Base-by-base conservation (phyloP, 2,888 invertebrate species). In the Latrodectus hesperus region DNA sequence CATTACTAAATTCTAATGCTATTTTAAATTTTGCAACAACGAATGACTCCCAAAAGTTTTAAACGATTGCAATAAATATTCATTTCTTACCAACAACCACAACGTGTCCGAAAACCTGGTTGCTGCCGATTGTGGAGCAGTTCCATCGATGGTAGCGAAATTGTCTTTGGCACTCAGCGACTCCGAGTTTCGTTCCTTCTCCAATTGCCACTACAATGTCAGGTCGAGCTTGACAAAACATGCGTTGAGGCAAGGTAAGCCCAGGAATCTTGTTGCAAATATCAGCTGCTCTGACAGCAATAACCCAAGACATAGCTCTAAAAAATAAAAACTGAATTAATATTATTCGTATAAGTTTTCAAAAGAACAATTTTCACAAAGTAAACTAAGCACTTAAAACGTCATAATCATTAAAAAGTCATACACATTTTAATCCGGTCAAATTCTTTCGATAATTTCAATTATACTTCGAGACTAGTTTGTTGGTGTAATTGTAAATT, bases 111-210 rank as follows among this genome's bases (percentile, higher is more conserved):
- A 98, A 96, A 0, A 97, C 97, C 0, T 96, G 95, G 17, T 95
- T 95, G 91, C 95, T 95, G 90, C 96, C 96, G 89, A 96, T 95
- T 89, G 96, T 95, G 16, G 97, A 95, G 93, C 98, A 98, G 93
- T 98, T 98, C 98, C 98, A 98, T 71, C 97, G 94, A 91, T 96
- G 95, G 86, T 94, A 93, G 89, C 94, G 93, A 92, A 98, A 96
- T 92, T 97, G 97, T 91, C 95, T 93, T 90, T 95, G 95, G 92
- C 98, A 98, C 93, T 98, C 97, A 90, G 94, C 94, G 91, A 96
- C 95, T 89, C 96, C 97, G 92, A 96, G 94, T 91, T 96, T 95
- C 91, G 96, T 95, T 55, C 97, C 97, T 92, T 96, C 96, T 55
- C 96, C 96, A 75, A 97, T 95, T 88, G 96, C 96, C 79, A 96